Base-by-base conservation (phyloP, 64 coral and sea anemone species). In the Catalaphyllia jardinei region DNA sequence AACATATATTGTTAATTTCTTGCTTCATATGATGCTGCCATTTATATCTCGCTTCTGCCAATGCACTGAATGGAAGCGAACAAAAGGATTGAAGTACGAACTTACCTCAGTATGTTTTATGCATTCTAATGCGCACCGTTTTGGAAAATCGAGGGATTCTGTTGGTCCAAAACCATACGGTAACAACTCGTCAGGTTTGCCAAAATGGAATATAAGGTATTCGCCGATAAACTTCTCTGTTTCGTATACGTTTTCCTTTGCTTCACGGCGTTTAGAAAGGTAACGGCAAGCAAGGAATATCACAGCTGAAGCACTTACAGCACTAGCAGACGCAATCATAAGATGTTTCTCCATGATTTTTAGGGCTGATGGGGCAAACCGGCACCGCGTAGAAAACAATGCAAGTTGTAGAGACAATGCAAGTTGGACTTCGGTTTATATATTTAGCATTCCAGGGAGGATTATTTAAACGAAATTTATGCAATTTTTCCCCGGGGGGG, bases 191-290 rank as follows among this genome's bases (percentile, higher is more conserved):
- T 87, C 79, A 24, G 82, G 82, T 31, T 77, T 86, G 8, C 90
- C 90, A 87, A 78, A 92, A 60, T 92, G 90, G 57, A 78, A 86
- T 10, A 86, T 86, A 12, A 92, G 79, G 60, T 86, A 86, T 22
- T 69, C 59, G 20, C 84, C 84, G 17, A 91, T 59, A 3, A 86
- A 75, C 46, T 77, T 92, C 10, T 67, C 62, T 28, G 90, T 92
- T 39, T 86, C 90, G 59, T 92, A 86, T 6, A 67, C 33, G 52
- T 86, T 86, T 57, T 92, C 29, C 13, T 28, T 33, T 1, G 18
- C 62, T 67, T 46, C 29, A 67, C 62, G 60, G 33, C 72, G 52
- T 77, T 57, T 69, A 20, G 38, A 67, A 29, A 92, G 50, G 27
- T 87, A 86, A 19, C 73, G 73, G 60, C 74, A 92, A 29, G 75